Evolutionary conservation across 2,797 vertebrate species (phyloP), one percentile per base, ranked within the genome.

Genomic region (Phalanger gymnotis): DNA sequence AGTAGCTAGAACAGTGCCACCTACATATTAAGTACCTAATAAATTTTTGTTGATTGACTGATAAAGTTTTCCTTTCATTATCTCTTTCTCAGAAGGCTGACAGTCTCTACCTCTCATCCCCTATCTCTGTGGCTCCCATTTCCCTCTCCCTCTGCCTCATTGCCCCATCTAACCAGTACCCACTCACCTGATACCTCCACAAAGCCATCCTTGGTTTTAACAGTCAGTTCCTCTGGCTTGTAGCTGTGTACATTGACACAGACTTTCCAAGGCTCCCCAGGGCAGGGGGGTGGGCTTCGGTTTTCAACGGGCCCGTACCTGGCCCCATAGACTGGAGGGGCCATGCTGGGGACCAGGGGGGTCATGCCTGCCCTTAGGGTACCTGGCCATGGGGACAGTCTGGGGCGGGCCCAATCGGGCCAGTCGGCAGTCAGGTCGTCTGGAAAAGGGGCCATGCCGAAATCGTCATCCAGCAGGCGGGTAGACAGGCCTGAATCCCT

Each of bases 161-260:
- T 4, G 4, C 56, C 52, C 3, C 27, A 11, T 34, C 90, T 22
- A 0, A 2, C n/a, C 53, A 91, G 31, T 13, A 11, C 19, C 5
- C 0, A 95, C 99, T 99, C 98, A 99, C 99, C 99, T 97, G 99
- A 99, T 91, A 99, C 99, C 97, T 99, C 99, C 56, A 99, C 99
- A 51, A 99, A 99, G 6, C 99, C 99, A 0, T 99, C 99, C 97
- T 99, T 99, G 90, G 99, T 99, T 98, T 99, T 99, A 95, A 99
- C 99, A 1, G 99, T 99, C 95, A 99, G 98, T 96, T 99, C 99
- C 98, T 99, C 99, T 0, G 99, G 99, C 95, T 99, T 99, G 98
- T 99, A 99, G 98, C 99, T 99, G 98, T 99, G 99, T 95, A 99
- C 99, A 34, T 99, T 99, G 94, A 99, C 99, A 13, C 99, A 99